Base-by-base conservation (phyloP, 2,113 vertebrate genomes). In the Phyllopteryx taeniolatus region DNA sequence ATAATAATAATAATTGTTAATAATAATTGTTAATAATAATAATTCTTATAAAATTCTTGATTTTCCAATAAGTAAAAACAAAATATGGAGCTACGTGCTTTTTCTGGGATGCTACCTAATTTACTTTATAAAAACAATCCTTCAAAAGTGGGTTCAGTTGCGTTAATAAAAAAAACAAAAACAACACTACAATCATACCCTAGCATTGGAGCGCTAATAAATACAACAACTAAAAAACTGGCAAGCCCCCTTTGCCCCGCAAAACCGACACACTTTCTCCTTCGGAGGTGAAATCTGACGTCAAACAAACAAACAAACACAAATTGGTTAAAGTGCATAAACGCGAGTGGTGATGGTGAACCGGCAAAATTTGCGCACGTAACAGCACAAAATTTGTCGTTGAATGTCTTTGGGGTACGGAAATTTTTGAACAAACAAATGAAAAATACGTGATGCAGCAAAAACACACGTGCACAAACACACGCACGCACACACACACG, bases 271-370 rank as follows among this genome's bases (percentile, higher is more conserved):
- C 51, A 19, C 49, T 51, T 51, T 51, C 49, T 19, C 15, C 49
- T 56, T 56, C 53, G 9, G 62, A 72, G 77, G 79, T 79, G 75
- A 80, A 44, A 51, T 62, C 56, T 67, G 61, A 78, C 61, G 59
- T 12, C 60, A 82, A 79, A 74, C 68, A 75, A 73, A n/a, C 5
- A 39, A 2, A 84, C 35, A 56, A 56, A 83, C 43, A 75, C 59
- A 14, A 72, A 61, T 56, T 20, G 61, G 60, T 79, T 85, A 89
- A 89, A 90, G 88, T 90, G 87, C 87, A 86, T 88, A 64, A 82
- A 81, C 78, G 68, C 67, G 80, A 78, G 63, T 1, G 31, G 67
- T 83, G 76, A 82, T 71, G 72, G 76, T 64, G 49, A 59, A 31
- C 57, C 5, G 14, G 31, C 35, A 27, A 35, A 2, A 56, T 56